Conservation (phyloP, 2,113 vertebrate species). For the Neotragus pygmaeus region DNA sequence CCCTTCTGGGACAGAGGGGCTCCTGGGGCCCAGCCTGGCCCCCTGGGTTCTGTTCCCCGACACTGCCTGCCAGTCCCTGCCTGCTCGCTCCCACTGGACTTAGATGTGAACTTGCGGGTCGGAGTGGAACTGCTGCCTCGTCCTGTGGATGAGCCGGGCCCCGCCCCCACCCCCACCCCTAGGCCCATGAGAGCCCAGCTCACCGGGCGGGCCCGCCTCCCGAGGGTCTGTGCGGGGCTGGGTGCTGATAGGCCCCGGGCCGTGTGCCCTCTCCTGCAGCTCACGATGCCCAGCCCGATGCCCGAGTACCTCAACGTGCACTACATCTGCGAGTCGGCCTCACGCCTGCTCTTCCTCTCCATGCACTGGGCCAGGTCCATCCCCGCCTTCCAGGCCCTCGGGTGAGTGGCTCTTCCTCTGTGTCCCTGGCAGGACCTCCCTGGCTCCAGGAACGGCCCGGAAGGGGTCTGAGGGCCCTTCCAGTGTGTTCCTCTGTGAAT, state of each 20-base stretch:
- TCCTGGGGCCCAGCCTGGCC: neutral
- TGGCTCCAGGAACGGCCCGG: no score
- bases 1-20: neutral
- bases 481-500: neutral
- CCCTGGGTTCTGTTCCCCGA: neutral
- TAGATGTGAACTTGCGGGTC: neutral
- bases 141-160: neutral
- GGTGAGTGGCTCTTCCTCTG: constrained; percentile 82
- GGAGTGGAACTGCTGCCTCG: neutral
- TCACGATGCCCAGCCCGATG: constrained; percentile 99
- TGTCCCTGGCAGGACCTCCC: neutral
- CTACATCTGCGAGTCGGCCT: constrained; percentile 99
- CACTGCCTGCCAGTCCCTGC: neutral
- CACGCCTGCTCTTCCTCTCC: constrained; percentile 97
- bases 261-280: constrained; percentile 77
- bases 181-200: neutral
- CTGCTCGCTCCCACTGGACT: neutral
- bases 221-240: accelerated
- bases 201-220: neutral
- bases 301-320: constrained; percentile 98
- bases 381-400: constrained; percentile 96
- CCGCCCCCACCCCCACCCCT: no score
- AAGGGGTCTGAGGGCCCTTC: neutral
- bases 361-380: constrained; percentile 99
- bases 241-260: neutral